phyloP scores from a whole-genome alignment of 2,888 invertebrate genomes.

The Zhengitettix transpicula region DNA sequence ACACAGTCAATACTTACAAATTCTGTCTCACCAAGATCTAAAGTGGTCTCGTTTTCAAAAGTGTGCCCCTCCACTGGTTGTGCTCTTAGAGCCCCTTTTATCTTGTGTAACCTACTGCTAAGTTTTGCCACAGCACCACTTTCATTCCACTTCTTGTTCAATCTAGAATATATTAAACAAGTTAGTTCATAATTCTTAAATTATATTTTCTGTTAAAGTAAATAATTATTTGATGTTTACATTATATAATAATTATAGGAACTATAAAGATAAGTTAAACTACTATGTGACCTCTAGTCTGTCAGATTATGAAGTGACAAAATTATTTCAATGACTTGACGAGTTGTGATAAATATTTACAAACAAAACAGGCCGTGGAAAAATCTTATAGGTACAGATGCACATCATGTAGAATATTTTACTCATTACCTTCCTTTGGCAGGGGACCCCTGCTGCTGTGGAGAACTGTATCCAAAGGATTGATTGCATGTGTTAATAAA shows the following conservation, averaged over 20 bases:
- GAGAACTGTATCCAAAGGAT: constrained; percentile 15
- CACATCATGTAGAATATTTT: no score
- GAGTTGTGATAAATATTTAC: no score
- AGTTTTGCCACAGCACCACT: constrained; percentile 28
- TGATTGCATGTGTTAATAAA: no score
- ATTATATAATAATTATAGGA: background rate
- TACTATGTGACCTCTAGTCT: background rate
- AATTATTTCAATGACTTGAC: no score
- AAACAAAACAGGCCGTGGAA: no score
- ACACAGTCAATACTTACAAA: constrained; percentile 4
- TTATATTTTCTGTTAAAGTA: constrained; percentile 1
- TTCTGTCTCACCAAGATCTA: constrained; percentile 19
- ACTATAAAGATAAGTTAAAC: background rate
- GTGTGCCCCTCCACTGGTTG: constrained; percentile 33
- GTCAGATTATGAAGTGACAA: no score
- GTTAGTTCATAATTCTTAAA: constrained; percentile 1
- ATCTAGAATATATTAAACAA: constrained; percentile 5
- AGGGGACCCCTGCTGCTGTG: constrained; percentile 19
- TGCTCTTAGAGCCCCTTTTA: constrained; percentile 42
- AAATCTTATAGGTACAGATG: no score
- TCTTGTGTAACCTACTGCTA: constrained; percentile 38
- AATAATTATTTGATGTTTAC: background rate
- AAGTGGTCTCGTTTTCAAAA: constrained; percentile 22
- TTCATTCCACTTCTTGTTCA: constrained; percentile 19
- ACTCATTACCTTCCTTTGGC: constrained; percentile 17